Base-by-base conservation (phyloP, 2,888 invertebrate genomes). In the Ennomos erosarius region DNA sequence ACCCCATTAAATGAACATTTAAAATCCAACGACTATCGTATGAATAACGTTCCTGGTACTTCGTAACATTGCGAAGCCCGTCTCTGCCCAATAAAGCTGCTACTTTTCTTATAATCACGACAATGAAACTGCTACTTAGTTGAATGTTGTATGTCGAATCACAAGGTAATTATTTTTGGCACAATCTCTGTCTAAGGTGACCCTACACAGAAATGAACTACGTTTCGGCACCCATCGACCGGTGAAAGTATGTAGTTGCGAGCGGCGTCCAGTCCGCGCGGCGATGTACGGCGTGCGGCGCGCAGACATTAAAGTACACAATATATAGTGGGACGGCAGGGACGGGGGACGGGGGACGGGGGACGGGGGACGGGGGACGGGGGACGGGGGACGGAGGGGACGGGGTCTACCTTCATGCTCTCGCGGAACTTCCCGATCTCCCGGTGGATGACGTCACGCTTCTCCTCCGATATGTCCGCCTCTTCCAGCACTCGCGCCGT, bases 391-490 rank as follows among this genome's bases (percentile, higher is more conserved):
- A 55, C 63, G 42, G 43, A 44, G 45, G 56, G 64, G 39, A 43
- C 45, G 58, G 68, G 67, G 72, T 93, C 94, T 95, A 98, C 98
- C 97, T 98, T 98, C 96, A 98, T 99, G 71, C 98, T 97, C 93
- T 99, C 98, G 65, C 99, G 95, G 93, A 99, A 99, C 91, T 98
- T 98, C 76, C 98, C 98, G 87, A 99, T 99, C 94, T 99, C 99
- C 74, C 98, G 95, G 79, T 98, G 98, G 74, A 99, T 99, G 73
- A 99, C 94, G 88, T 98, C 98, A 48, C 98, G 95, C 88, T 99
- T 98, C 82, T 99, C 99, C 88, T 99, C 99, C 82, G 99, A 99
- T 63, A 99, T 95, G 84, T 98, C 98, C 35, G 97, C 96, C 76
- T 97, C 97, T 74, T 97, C 96, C 36, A 97, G 90, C 60, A 94